Base-by-base conservation (phyloP, 2,888 invertebrate species). In the Lingula anatina region DNA sequence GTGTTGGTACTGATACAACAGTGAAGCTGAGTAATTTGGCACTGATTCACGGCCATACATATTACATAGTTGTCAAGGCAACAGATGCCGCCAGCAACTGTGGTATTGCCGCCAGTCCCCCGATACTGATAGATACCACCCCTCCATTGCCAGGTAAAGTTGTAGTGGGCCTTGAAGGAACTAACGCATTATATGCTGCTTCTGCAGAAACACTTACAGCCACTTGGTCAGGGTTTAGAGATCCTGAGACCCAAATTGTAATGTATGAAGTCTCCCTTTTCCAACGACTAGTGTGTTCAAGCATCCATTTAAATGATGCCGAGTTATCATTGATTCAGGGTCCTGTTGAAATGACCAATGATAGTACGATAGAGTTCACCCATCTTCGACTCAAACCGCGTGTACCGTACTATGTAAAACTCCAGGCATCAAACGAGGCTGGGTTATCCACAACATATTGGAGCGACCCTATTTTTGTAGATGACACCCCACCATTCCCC, bases 41-140 rank as follows among this genome's bases (percentile, higher is more conserved):
- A 3, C 52, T 55, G 7, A 9, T 24, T 18, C 55, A 55, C 18
- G 50, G 48, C 15, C 37, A 41, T 4, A 12, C 5, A 0, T 56
- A 54, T 28, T 45, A 39, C 31, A 27, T 50, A 2, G 42, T 40
- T 15, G 50, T 53, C 2, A 46, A 48, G 18, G 52, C 52, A 5
- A 25, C 27, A 46, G 52, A 50, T 47, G 26, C 42, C 25, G 27
- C 48, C 21, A 50, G 46, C 21, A 27, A 27, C 1, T 51, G 52
- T 41, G 42, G 46, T 20, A 40, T 38, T 15, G 42, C 42, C 7
- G 31, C 46, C 12, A 40, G 46, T 2, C 26, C 21, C 15, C 41
- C 42, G 9, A 31, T 51, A 2, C 43, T 41, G 12, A 45, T 56
- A n/a, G 51, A 54, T 25, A 44, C 48, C 15, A 52, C 54, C 20